Evolutionary conservation across 2,113 vertebrate genomes (phyloP).

Genomic region (Gobio gobio): DNA sequence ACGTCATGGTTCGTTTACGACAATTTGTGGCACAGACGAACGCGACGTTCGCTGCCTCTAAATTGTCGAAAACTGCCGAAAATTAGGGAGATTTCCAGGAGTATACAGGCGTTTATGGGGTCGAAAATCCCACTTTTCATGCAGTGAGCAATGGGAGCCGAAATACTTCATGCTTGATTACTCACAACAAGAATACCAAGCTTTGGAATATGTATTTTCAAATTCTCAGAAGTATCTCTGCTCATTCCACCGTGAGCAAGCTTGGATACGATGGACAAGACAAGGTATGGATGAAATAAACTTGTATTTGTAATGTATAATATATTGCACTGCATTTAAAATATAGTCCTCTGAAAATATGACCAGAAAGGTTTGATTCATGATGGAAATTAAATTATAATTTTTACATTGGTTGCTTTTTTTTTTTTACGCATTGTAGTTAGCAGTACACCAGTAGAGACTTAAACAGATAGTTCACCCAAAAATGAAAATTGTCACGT

Average conservation of each 20-base stretch:
- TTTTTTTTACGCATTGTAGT: not conserved
- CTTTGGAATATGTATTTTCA: not conserved
- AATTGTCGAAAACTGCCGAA: too few relatives aligned
- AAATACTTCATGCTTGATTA: constrained; percentile 12
- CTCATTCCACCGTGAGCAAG: constrained; percentile 22
- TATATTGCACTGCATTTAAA: not conserved
- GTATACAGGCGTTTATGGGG: too few relatives aligned
- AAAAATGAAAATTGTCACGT: too few relatives aligned
- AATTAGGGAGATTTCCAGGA: too few relatives aligned
- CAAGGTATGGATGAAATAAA: not conserved
- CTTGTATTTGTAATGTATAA: not conserved
- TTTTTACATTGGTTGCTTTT: not conserved
- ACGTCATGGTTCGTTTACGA: too few relatives aligned
- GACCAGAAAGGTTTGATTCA: not conserved
- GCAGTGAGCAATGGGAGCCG: too few relatives aligned
- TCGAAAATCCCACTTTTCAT: too few relatives aligned
- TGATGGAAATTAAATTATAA: too few relatives aligned
- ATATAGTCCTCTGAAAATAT: not conserved
- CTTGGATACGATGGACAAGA: constrained; percentile 1
- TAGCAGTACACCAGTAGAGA: too few relatives aligned
- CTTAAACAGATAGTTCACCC: too few relatives aligned
- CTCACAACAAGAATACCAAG: constrained; percentile 20
- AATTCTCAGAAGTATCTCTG: constrained; percentile 6
- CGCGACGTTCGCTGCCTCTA: too few relatives aligned
- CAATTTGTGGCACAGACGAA: too few relatives aligned